phyloP scores from a whole-genome alignment of 1,140 invertebrate genomes.

The Drosophila nigrodunni region DNA sequence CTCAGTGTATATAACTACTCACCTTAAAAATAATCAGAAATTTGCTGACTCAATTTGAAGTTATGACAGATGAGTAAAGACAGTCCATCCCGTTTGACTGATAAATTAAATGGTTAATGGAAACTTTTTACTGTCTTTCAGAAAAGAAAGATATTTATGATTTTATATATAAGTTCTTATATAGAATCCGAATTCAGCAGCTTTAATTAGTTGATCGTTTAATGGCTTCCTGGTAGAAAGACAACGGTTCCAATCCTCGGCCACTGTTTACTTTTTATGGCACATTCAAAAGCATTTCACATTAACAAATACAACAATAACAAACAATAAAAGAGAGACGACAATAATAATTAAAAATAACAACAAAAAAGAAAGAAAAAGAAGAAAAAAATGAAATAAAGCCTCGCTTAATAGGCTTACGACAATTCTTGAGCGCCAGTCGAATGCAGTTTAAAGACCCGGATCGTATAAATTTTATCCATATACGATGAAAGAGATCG shows the following conservation, averaged over 20 bases:
- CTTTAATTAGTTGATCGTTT: constrained; percentile 74
- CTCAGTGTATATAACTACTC: too few relatives aligned
- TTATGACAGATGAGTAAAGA: not conserved
- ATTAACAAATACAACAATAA: constrained; percentile 19
- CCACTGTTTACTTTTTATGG: constrained; percentile 66
- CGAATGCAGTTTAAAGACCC: constrained; percentile 65
- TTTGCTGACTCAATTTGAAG: not conserved
- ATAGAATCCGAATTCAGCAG: constrained; percentile 46
- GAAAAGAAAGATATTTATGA: constrained; percentile 18
- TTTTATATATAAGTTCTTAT: constrained; percentile 21
- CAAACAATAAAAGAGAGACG: not conserved
- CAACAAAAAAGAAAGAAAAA: constrained; percentile 8
- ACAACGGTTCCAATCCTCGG: constrained; percentile 48
- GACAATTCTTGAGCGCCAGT: constrained; percentile 72
- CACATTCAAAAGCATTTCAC: constrained; percentile 55
- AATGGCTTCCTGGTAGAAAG: constrained; percentile 71
- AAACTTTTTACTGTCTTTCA: constrained; percentile 17
- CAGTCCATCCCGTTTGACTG: not conserved
- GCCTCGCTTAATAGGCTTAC: constrained; percentile 72
- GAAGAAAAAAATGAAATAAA: constrained; percentile 42
- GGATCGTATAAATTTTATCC: constrained; percentile 56
- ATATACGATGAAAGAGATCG: constrained; percentile 44
- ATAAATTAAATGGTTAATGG: constrained; percentile 11
- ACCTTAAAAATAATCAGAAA: not conserved
- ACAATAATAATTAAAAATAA: constrained; percentile 8